These are phyloP conservation scores for Trissolcus brochymenae DNA, from an alignment of 2,888 invertebrate genomes.

Conservation along the genomic window DNA sequence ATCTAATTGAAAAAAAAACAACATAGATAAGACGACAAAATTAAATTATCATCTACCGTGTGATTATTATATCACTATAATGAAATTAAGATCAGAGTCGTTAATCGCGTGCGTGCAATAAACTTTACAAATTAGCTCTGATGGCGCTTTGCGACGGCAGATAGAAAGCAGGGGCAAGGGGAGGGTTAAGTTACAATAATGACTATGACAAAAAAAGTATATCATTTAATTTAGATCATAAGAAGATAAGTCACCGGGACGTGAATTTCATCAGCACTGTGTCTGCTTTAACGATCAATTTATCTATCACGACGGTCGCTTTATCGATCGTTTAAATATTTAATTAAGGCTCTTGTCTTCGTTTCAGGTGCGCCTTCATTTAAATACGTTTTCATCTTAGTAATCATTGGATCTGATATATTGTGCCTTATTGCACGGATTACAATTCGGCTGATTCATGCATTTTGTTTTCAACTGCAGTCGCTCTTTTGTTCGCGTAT, in stretches of 20 bases:
- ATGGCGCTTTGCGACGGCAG: background rate
- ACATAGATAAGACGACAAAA: too few relatives aligned
- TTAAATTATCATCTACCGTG: too few relatives aligned
- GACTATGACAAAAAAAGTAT: conserved; percentile 4
- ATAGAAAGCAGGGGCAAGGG: background rate
- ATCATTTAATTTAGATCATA: conserved; percentile 20
- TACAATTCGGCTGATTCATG: conserved; percentile 37
- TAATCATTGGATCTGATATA: conserved; percentile 34
- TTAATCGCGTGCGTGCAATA: too few relatives aligned
- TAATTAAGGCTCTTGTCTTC: background rate
- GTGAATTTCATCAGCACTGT: conserved; percentile 4
- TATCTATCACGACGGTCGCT: conserved; percentile 16
- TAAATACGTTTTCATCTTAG: conserved; percentile 21
- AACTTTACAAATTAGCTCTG: background rate
- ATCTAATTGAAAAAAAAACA: too few relatives aligned
- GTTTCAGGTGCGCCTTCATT: conserved; percentile 24
- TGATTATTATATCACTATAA: too few relatives aligned
- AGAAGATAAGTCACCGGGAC: background rate
- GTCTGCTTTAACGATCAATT: conserved; percentile 18
- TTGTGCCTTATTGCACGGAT: conserved; percentile 12
- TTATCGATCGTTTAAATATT: conserved; percentile 15
- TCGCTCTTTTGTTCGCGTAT: conserved; percentile 1
- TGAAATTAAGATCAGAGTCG: too few relatives aligned
- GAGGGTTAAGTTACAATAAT: conserved; percentile 16
- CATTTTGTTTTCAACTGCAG: conserved; percentile 22